Evolutionary conservation across 2,888 invertebrate genomes (phyloP).

Genomic region (Macrophya alboannulata): DNA sequence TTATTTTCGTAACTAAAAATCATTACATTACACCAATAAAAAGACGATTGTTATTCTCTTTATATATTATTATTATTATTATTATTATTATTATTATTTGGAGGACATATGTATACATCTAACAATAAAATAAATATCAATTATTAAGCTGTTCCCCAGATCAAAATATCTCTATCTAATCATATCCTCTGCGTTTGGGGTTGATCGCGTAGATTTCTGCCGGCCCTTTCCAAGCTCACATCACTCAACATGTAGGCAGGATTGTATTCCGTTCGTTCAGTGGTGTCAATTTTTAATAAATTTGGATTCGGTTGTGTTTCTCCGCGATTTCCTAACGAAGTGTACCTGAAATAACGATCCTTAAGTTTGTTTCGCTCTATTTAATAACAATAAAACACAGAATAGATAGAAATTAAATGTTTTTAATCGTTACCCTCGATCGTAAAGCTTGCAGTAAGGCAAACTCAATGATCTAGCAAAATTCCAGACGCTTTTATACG

Average conservation of each 20-base stretch:
- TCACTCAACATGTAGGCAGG: constrained; percentile 54
- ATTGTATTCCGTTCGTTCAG: constrained; percentile 41
- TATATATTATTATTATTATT: neutral
- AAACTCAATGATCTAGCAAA: constrained; percentile 67
- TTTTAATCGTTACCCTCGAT: constrained; percentile 35
- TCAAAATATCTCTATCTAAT: neutral
- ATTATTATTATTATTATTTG: neutral
- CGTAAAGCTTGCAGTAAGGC: constrained; percentile 61
- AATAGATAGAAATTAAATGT: too few species aligned
- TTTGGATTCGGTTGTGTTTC: constrained; percentile 91
- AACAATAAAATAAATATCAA: neutral
- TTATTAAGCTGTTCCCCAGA: neutral
- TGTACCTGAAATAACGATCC: constrained; percentile 83
- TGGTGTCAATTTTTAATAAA: constrained; percentile 52
- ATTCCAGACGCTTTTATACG: constrained; percentile 62
- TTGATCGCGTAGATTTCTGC: neutral
- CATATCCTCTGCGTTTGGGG: neutral
- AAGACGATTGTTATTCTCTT: too few species aligned
- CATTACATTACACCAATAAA: too few species aligned
- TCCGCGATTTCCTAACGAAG: constrained; percentile 91
- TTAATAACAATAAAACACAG: neutral
- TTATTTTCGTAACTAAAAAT: too few species aligned
- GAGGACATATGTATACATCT: neutral
- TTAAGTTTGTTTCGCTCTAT: neutral
- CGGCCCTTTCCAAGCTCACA: constrained; percentile 23